Percentiles rank a stretch among this genome's conserved stretches.
phyloP scores from a whole-genome alignment of 2,797 vertebrate genomes.

The Momotus momota region DNA sequence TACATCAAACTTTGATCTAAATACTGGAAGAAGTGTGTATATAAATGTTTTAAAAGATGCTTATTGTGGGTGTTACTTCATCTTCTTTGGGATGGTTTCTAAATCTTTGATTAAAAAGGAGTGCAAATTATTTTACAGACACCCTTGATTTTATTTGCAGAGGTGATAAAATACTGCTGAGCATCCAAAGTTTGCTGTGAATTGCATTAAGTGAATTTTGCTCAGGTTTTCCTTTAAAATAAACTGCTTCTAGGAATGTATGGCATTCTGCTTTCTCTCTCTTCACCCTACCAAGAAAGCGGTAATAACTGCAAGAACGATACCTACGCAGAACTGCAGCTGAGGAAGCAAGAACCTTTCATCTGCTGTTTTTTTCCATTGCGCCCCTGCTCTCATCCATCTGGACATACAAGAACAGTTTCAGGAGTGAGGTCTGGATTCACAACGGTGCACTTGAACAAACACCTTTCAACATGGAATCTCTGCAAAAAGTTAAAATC shows the following conservation, averaged over 20 bases:
- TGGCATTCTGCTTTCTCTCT: constrained; percentile 24
- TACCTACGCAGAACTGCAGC: constrained; percentile 14
- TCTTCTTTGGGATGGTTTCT: constrained; percentile 9
- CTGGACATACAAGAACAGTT: not conserved
- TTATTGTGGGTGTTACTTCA: not conserved
- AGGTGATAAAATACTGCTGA: constrained; percentile 12
- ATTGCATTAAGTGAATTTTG: not conserved
- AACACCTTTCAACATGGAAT: not conserved
- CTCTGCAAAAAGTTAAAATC: constrained; percentile 14
- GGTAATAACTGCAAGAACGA: not conserved
- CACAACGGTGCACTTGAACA: constrained; percentile 24
- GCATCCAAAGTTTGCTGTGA: not conserved
- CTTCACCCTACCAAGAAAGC: not conserved
- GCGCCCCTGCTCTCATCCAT: constrained; percentile 2
- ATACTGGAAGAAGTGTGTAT: constrained; percentile 5
- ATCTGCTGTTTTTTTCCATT: not conserved
- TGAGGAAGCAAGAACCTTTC: not conserved
- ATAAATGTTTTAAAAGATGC: not conserved
- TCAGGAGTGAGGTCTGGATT: constrained; percentile 32
- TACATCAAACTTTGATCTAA: not conserved
- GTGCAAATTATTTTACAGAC: not conserved
- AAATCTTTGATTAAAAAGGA: constrained; percentile 26
- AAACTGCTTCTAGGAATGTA: not conserved
- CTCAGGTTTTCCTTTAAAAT: constrained; percentile 26
- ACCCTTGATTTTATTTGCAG: constrained; percentile 30